phyloP scores from a whole-genome alignment of 30 jellyfish, hydroid and myxozoan species.

The Aurelia aurita region DNA sequence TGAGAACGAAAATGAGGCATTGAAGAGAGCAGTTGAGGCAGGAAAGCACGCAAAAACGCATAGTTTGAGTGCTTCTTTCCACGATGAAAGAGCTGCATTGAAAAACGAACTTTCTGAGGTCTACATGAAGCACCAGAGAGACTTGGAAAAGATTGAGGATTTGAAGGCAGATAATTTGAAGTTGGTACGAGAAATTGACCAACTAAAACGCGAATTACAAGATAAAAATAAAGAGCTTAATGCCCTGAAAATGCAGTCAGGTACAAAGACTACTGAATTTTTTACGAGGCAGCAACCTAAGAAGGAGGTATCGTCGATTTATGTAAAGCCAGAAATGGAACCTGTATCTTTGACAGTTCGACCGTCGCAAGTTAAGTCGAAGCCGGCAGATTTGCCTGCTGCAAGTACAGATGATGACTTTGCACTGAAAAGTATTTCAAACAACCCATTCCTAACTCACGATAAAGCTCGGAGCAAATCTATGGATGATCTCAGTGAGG shows the following conservation, averaged over 20 bases:
- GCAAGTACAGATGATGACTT: neutral
- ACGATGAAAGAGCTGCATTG: constrained; percentile 55
- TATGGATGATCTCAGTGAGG: constrained; percentile 33
- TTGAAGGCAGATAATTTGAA: constrained; percentile 39
- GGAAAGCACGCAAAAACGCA: neutral
- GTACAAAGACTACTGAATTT: neutral
- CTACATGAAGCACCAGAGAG: constrained; percentile 67
- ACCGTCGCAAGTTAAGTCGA: neutral
- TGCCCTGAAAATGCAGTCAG: neutral
- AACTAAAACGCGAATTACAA: constrained; percentile 40
- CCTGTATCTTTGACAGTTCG: constrained; percentile 16
- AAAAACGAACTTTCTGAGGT: constrained; percentile 58
- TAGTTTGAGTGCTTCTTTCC: constrained; percentile 37
- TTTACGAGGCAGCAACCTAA: constrained; percentile 1
- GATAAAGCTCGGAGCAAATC: constrained; percentile 72
- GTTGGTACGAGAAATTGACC: constrained; percentile 44
- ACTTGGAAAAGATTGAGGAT: constrained; percentile 37
- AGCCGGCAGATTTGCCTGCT: constrained; percentile 2
- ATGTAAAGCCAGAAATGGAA: constrained; percentile 41
- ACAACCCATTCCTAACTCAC: constrained; percentile 41
- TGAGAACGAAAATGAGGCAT: constrained; percentile 50
- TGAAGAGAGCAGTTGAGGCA: constrained; percentile 25
- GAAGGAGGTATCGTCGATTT: constrained; percentile 28
- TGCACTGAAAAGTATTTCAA: constrained; percentile 34
- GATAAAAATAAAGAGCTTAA: constrained; percentile 35